Conservation (phyloP, 37 sponge, comb jelly and placozoan genomes). For the Halichondria panicea region DNA sequence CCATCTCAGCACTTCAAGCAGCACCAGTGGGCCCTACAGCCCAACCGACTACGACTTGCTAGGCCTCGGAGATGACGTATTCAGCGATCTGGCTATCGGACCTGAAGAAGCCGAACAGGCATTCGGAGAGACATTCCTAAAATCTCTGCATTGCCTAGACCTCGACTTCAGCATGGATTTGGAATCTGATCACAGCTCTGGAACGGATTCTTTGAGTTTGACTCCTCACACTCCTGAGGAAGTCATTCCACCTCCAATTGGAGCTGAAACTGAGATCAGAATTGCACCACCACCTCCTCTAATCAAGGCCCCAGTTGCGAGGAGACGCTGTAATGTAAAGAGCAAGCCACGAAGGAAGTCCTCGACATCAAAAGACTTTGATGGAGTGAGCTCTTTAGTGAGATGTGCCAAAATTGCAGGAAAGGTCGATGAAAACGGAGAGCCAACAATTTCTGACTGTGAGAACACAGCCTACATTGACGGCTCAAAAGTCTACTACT, state of each 20-base stretch:
- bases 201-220: slow-evolving; percentile 7
- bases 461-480: slow-evolving; percentile 9
- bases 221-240: slow-evolving; percentile 21
- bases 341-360: slow-evolving; percentile 13
- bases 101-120: slow-evolving; percentile 27
- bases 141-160: slow-evolving; percentile 42
- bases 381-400: slow-evolving; percentile 5
- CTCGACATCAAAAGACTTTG: neutral
- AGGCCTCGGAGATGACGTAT: slow-evolving; percentile 34
- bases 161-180: slow-evolving; percentile 29
- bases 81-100: slow-evolving; percentile 25
- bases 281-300: neutral
- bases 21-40: slow-evolving; percentile 3
- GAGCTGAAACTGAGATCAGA: slow-evolving; percentile 19
- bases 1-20: slow-evolving; percentile 8
- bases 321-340: slow-evolving; percentile 1
- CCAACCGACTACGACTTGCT: slow-evolving; percentile 28
- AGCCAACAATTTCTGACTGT: slow-evolving; percentile 7
- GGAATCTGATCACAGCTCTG: slow-evolving; percentile 18
- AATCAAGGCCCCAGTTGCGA: neutral
- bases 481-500: slow-evolving; percentile 47
- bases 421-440: neutral
- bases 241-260: slow-evolving; percentile 22
- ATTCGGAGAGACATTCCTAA: slow-evolving; percentile 21
- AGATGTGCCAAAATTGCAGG: slow-evolving; percentile 34